Conservation (phyloP, 2,888 invertebrate genomes). For the Drosophila cognata region DNA sequence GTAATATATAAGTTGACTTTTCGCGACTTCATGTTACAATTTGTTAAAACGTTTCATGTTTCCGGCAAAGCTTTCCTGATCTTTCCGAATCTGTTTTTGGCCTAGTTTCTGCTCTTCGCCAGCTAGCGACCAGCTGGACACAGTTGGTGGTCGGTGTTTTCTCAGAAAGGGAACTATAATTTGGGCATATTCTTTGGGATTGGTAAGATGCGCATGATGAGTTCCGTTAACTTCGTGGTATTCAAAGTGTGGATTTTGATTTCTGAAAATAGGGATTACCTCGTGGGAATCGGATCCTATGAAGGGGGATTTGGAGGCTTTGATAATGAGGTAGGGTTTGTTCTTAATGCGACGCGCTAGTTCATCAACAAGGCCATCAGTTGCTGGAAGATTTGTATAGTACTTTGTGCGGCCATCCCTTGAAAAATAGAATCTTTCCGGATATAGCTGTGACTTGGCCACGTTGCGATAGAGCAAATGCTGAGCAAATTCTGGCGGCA, state of each 20-base stretch:
- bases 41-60: conserved; percentile 32
- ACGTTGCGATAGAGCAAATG: conserved; percentile 86
- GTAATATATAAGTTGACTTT: too few species aligned
- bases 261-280: conserved; percentile 86
- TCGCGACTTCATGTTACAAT: conserved; percentile 18
- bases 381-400: conserved; percentile 22
- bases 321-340: conserved; percentile 88
- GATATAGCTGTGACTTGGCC: conserved; percentile 85
- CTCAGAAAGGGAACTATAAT: conserved; percentile 64
- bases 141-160: conserved; percentile 45
- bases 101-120: conserved; percentile 20
- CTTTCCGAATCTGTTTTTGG: conserved; percentile 11
- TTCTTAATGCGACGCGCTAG: conserved; percentile 84
- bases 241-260: conserved; percentile 87
- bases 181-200: conserved; percentile 87
- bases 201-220: conserved; percentile 90
- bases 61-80: conserved; percentile 30
- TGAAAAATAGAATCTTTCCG: conserved; percentile 86
- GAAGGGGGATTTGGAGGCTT: conserved; percentile 86
- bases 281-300: conserved; percentile 85
- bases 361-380: conserved; percentile 85
- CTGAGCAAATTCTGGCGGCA: conserved; percentile 86
- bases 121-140: conserved; percentile 49
- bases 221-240: conserved; percentile 87
- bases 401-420: conserved; percentile 73